Conservation (phyloP, 1,140 invertebrate species). For the Parasteatoda tepidariorum region DNA sequence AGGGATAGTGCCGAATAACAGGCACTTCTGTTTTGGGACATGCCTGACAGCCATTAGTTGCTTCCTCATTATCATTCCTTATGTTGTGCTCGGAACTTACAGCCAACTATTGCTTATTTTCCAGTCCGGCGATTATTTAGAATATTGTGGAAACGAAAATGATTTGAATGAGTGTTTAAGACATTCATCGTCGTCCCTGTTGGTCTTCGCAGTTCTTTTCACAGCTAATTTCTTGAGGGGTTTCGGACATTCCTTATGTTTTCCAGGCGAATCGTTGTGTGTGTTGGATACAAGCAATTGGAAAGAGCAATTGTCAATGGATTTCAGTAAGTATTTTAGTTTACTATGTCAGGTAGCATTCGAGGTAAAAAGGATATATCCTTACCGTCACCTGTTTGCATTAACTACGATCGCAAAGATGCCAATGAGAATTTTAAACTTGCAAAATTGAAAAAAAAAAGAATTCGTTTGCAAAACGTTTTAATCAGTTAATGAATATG, state of each 20-base stretch:
- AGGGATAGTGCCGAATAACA: conserved; percentile 75
- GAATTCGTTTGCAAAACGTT: background rate
- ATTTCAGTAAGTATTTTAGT: conserved; percentile 27
- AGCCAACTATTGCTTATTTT: conserved; percentile 10
- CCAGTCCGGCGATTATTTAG: background rate
- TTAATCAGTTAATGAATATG: too few relatives aligned
- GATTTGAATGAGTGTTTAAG: background rate
- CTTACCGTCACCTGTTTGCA: background rate
- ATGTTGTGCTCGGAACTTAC: conserved; percentile 75
- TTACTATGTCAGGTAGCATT: background rate
- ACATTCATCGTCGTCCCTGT: conserved; percentile 62
- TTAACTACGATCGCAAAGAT: background rate
- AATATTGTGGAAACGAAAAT: background rate
- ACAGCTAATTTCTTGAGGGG: conserved; percentile 59
- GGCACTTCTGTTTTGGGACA: conserved; percentile 78
- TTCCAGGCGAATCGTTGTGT: conserved; percentile 65
- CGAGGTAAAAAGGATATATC: background rate
- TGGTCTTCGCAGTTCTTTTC: conserved; percentile 42
- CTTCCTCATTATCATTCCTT: conserved; percentile 75
- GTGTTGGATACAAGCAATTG: conserved; percentile 68
- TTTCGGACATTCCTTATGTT: conserved; percentile 62
- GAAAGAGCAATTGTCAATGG: conserved; percentile 65
- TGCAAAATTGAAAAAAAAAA: background rate
- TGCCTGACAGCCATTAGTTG: conserved; percentile 77
- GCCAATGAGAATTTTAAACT: background rate